Percentiles rank a stretch among this genome's conserved stretches.
Conservation (phyloP, 1,140 invertebrate species). For the Physella acuta region DNA sequence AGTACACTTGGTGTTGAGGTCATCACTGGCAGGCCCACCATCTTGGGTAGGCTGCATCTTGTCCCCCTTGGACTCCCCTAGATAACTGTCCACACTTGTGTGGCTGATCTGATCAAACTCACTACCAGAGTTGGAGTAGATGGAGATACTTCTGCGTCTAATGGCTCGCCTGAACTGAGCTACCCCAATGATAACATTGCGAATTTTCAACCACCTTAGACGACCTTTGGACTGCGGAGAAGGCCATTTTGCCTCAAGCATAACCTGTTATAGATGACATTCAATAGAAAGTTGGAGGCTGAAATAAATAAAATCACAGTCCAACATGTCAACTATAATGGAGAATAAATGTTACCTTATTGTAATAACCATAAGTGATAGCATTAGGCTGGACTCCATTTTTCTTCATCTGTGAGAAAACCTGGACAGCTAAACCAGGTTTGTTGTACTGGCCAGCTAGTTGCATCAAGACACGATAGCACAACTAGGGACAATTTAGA, state of each 20-base stretch:
- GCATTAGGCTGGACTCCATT: constrained; percentile 93
- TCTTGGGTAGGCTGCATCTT: not conserved
- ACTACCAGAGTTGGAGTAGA: constrained; percentile 57
- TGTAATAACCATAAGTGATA: constrained; percentile 91
- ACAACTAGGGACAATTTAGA: no score
- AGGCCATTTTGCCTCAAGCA: constrained; percentile 93
- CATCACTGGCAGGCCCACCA: not conserved
- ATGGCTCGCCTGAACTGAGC: constrained; percentile 66
- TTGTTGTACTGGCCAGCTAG: constrained; percentile 92
- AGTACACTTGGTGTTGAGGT: constrained; percentile 18
- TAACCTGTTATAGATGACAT: constrained; percentile 65
- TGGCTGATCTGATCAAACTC: constrained; percentile 56
- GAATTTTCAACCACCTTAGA: constrained; percentile 89
- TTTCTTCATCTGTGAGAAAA: constrained; percentile 94
- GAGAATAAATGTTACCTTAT: constrained; percentile 57
- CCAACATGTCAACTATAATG: not conserved
- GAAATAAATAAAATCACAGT: not conserved
- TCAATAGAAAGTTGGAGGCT: no score
- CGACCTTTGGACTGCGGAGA: constrained; percentile 79
- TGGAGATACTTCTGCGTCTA: constrained; percentile 47
- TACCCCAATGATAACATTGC: constrained; percentile 87
- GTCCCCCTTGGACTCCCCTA: constrained; percentile 38
- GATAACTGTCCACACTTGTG: constrained; percentile 55
- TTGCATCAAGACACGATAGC: constrained; percentile 98
- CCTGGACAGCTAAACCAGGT: constrained; percentile 90